These are phyloP conservation scores for Harpagoxenus sublaevis DNA, from an alignment of 2,888 invertebrate species.

Conservation along the genomic window DNA sequence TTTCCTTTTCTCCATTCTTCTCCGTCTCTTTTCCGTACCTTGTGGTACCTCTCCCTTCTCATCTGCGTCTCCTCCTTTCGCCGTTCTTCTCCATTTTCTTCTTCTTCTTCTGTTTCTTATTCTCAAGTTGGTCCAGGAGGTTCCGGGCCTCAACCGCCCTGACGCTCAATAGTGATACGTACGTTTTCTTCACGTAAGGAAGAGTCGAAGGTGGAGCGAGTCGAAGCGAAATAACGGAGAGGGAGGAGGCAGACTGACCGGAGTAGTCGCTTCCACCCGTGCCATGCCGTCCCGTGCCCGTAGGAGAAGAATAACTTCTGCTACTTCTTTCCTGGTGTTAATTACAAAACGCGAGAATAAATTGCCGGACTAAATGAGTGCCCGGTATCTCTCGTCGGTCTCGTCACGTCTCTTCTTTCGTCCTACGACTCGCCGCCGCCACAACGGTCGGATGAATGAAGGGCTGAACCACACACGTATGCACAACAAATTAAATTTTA, in stretches of 20 bases:
- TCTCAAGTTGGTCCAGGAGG: constrained; percentile 54
- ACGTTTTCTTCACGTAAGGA: constrained; percentile 60
- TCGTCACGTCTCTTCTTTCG: constrained; percentile 65
- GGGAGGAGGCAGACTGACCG: constrained; percentile 10
- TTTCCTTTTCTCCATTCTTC: constrained; percentile 51
- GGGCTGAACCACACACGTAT: constrained; percentile 45
- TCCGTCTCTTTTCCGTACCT: constrained; percentile 43
- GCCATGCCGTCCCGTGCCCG: constrained; percentile 63
- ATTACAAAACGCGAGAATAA: constrained; percentile 85
- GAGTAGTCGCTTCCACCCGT: constrained; percentile 63
- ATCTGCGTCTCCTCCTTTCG: constrained; percentile 48
- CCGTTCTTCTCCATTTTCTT: constrained; percentile 22
- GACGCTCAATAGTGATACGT: constrained; percentile 67
- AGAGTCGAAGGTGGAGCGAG: constrained; percentile 54
- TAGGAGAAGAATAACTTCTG: constrained; percentile 70
- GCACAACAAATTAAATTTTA: constrained; percentile 67
- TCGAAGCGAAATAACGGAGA: constrained; percentile 60
- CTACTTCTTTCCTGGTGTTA: constrained; percentile 83
- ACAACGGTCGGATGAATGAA: constrained; percentile 72
- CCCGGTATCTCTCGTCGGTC: constrained; percentile 55
- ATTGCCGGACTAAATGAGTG: constrained; percentile 82
- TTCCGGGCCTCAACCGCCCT: constrained; percentile 57
- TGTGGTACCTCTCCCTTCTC: constrained; percentile 55
- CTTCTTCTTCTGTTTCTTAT: constrained; percentile 65
- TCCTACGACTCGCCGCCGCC: constrained; percentile 53